phyloP scores from a whole-genome alignment of 2,888 invertebrate species.

The Rhingia rostrata region DNA sequence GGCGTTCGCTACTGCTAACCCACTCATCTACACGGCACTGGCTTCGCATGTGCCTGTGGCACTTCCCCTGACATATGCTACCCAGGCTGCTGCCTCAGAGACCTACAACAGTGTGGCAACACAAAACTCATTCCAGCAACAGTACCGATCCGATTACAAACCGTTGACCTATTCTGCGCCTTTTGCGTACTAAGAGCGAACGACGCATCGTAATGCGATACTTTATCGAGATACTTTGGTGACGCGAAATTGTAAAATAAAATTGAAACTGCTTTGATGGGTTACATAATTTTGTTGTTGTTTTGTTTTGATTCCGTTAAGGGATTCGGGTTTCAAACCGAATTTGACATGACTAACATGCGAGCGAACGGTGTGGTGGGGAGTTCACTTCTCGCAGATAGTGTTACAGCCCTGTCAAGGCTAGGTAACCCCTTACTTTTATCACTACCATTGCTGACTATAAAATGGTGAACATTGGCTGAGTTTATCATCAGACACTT shows the following conservation, averaged over 20 bases:
- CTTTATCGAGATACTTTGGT: constrained; percentile 13
- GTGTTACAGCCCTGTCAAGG: constrained; percentile 25
- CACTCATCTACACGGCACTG: constrained; percentile 76
- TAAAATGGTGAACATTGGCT: not conserved
- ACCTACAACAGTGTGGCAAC: constrained; percentile 80
- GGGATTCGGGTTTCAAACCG: constrained; percentile 30
- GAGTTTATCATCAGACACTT: constrained; percentile 43
- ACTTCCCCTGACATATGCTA: constrained; percentile 77
- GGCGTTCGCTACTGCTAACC: constrained; percentile 76
- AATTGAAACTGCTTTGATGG: constrained; percentile 58
- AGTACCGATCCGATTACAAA: constrained; percentile 79
- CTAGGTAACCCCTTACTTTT: not conserved
- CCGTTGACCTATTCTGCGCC: constrained; percentile 78
- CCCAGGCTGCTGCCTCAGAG: constrained; percentile 75
- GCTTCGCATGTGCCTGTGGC: constrained; percentile 41
- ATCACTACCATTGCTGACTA: constrained; percentile 1
- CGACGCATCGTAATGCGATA: constrained; percentile 49
- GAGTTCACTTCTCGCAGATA: not conserved
- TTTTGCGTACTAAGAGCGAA: constrained; percentile 76
- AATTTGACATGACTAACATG: not conserved
- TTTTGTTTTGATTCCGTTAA: constrained; percentile 21
- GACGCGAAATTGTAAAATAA: constrained; percentile 49
- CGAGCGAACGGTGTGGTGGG: not conserved
- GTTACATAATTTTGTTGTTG: constrained; percentile 50
- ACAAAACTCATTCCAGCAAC: constrained; percentile 79